Conservation (phyloP, 2,797 vertebrate species). For the Gobio occitaniae region DNA sequence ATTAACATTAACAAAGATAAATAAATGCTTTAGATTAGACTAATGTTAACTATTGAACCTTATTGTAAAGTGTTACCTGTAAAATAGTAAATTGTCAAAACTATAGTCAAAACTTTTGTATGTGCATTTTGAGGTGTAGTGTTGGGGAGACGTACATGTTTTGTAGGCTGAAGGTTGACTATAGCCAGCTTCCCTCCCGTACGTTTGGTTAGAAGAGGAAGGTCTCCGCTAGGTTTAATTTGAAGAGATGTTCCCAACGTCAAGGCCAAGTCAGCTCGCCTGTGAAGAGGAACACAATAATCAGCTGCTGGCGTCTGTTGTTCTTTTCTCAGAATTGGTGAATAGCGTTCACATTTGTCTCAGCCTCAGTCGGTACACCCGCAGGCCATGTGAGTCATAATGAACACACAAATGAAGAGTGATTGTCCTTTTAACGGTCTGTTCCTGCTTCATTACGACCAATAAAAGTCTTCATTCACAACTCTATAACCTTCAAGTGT, state of each 20-base stretch:
- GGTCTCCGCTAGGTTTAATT: conserved; percentile 95
- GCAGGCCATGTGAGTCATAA: neutral
- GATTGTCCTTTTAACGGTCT: neutral
- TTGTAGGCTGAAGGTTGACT: conserved; percentile 94
- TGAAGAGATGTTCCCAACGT: conserved; percentile 95
- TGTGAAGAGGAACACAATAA: conserved; percentile 63
- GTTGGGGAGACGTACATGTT: conserved; percentile 84
- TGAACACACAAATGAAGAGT: neutral
- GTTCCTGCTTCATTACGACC: neutral
- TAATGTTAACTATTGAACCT: no score
- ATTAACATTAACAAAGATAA: no score
- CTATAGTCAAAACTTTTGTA: neutral
- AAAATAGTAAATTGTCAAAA: neutral
- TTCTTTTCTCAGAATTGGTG: neutral
- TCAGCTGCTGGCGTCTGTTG: neutral
- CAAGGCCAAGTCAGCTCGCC: conserved; percentile 90
- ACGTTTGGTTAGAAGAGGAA: conserved; percentile 93
- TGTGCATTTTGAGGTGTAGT: neutral
- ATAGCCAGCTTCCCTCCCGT: conserved; percentile 92
- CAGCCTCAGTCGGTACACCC: neutral
- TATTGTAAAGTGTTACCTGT: no score
- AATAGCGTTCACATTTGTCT: neutral
- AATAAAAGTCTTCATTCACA: neutral
- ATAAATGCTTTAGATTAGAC: no score
- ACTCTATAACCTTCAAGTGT: neutral